These are phyloP conservation scores for Pantelozetes paolii DNA, from an alignment of 2,888 invertebrate species.

Conservation along the genomic window DNA sequence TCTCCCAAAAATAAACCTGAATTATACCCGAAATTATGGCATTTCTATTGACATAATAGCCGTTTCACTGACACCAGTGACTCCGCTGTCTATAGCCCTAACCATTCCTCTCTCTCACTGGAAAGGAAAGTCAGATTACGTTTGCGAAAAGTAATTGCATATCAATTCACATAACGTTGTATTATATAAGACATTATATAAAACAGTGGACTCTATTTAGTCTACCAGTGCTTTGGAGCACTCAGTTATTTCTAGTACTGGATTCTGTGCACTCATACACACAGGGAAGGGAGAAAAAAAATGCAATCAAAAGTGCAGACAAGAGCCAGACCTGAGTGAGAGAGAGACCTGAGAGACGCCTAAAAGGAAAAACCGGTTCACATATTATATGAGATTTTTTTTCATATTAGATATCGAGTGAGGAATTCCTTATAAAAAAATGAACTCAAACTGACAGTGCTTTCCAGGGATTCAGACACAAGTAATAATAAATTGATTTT, in stretches of 20 bases:
- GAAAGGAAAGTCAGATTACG: no score
- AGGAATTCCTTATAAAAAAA: not conserved
- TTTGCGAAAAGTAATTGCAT: no score
- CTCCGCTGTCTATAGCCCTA: no score
- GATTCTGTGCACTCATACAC: not conserved
- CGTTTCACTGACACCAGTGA: no score
- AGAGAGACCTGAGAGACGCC: conserved; percentile 6
- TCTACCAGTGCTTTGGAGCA: no score
- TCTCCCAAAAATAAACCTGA: not conserved
- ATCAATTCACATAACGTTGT: no score
- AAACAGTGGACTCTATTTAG: no score
- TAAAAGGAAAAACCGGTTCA: conserved; percentile 22
- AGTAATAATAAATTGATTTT: no score
- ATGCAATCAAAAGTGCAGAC: conserved; percentile 10
- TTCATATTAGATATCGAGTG: not conserved
- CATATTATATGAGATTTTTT: not conserved
- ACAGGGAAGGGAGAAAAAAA: not conserved
- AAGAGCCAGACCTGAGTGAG: conserved; percentile 13
- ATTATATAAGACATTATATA: no score
- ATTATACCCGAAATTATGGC: not conserved
- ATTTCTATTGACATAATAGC: no score
- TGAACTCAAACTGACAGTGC: not conserved
- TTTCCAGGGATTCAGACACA: not conserved
- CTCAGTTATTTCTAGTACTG: not conserved
- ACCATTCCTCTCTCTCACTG: no score